phyloP scores from a whole-genome alignment of 2,113 vertebrate species.

The Hiodon tergisus region DNA sequence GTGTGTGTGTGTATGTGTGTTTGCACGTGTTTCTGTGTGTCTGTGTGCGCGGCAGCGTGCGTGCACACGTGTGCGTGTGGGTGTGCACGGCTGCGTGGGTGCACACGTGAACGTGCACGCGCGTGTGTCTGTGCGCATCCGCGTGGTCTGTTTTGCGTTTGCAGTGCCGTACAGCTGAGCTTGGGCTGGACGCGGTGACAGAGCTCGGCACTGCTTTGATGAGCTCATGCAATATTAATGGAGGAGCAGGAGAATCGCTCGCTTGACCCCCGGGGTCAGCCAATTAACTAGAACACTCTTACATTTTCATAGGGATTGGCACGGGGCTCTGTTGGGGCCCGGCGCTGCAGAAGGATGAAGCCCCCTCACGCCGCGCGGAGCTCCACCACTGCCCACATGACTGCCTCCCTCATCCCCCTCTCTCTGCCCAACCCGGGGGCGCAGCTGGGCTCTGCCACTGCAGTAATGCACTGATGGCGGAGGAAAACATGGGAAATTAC shows the following conservation, averaged over 20 bases:
- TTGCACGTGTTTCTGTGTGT: constrained; percentile 16
- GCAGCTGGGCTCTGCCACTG: background rate
- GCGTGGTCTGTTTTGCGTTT: background rate
- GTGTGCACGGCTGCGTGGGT: constrained; percentile 14
- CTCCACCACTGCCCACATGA: background rate
- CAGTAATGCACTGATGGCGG: background rate
- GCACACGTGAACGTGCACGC: constrained; percentile 5
- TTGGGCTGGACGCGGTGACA: constrained; percentile 16
- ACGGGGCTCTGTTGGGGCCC: constrained; percentile 68
- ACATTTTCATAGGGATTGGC: constrained; percentile 77
- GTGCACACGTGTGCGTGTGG: constrained; percentile 8
- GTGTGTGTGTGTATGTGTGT: constrained; percentile 18
- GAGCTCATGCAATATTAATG: constrained; percentile 82
- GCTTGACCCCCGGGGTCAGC: constrained; percentile 74
- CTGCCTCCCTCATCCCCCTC: background rate
- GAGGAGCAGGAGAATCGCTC: constrained; percentile 67
- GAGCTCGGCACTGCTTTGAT: constrained; percentile 47
- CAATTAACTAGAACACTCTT: constrained; percentile 73
- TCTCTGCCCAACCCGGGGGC: background rate
- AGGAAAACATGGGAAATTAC: no score
- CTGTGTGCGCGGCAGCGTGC: background rate
- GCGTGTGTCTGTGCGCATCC: background rate
- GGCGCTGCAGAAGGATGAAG: background rate
- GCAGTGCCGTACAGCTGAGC: background rate
- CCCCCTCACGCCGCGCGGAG: background rate